A percentile compares a stretch with the other conserved stretches of the same genome.
phyloP scores from a whole-genome alignment of 2,888 invertebrate species.

The Iselma pallidipennis region DNA sequence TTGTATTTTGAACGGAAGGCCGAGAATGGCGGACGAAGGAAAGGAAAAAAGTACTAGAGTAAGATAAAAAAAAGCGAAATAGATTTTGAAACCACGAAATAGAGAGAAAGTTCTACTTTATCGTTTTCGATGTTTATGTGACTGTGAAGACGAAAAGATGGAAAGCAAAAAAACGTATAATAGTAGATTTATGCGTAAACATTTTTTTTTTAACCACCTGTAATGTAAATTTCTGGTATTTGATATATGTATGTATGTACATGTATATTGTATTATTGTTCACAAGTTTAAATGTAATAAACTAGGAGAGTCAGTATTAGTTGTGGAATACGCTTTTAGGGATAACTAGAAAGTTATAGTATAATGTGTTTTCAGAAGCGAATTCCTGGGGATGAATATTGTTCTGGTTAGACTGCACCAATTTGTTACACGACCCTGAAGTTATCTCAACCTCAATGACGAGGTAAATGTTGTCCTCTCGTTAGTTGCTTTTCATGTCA shows the following conservation, averaged over 20 bases:
- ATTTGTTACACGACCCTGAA: conserved; percentile 31
- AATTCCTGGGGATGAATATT: conserved; percentile 28
- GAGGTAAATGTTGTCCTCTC: conserved; percentile 31
- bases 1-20: background rate
- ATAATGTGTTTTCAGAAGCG: conserved; percentile 24
- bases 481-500: conserved; percentile 15
- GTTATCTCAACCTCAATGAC: conserved; percentile 31
- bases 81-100: background rate
- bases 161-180: no score
- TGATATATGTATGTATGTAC: no score
- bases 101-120: background rate
- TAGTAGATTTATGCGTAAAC: no score
- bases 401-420: conserved; percentile 32
- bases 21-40: background rate
- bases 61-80: background rate
- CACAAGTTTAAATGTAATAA: conserved; percentile 15
- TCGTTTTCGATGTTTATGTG: background rate
- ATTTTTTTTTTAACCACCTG: no score
- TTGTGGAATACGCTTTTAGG: conserved; percentile 8
- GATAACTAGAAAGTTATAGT: conserved; percentile 22
- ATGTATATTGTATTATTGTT: no score
- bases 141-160: no score
- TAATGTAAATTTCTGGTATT: background rate
- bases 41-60: background rate
- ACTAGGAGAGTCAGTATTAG: conserved; percentile 16